These are phyloP conservation scores for Microctenopoma steveboyesi DNA, from an alignment of 2,797 vertebrate species.

Conservation along the genomic window DNA sequence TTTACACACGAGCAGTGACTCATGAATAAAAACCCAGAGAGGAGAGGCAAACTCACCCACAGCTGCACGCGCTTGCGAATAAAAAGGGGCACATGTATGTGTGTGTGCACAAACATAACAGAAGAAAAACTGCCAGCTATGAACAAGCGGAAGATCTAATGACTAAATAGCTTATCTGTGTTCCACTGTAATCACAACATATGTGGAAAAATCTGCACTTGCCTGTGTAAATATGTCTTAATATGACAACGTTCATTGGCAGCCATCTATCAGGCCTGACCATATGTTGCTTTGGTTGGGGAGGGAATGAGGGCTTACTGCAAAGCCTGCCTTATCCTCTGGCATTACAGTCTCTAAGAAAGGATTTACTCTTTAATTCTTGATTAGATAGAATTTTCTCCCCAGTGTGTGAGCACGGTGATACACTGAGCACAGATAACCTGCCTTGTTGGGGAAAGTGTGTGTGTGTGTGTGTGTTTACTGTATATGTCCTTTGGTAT, in stretches of 20 bases:
- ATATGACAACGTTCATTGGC: slow-evolving; percentile 72
- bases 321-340: slow-evolving; percentile 85
- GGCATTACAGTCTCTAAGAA: slow-evolving; percentile 86
- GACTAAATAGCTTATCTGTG: slow-evolving; percentile 1
- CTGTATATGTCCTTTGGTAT: slow-evolving; percentile 38
- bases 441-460: slow-evolving; percentile 45
- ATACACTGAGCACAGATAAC: slow-evolving; percentile 73
- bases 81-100: slow-evolving; percentile 30
- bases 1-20: slow-evolving; percentile 63
- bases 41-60: slow-evolving; percentile 46
- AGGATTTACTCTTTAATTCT: slow-evolving; percentile 88
- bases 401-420: slow-evolving; percentile 68
- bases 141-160: slow-evolving; percentile 26
- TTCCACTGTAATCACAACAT: slow-evolving; percentile 36
- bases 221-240: slow-evolving; percentile 66
- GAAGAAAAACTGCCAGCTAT: slow-evolving; percentile 11
- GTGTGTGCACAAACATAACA: slow-evolving; percentile 22
- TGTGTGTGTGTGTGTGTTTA: slow-evolving; percentile 24
- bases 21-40: slow-evolving; percentile 56
- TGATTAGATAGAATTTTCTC: slow-evolving; percentile 87
- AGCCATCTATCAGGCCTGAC: slow-evolving; percentile 76
- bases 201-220: slow-evolving; percentile 53
- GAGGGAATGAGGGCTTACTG: slow-evolving; percentile 78
- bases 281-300: slow-evolving; percentile 83
- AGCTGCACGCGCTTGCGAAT: slow-evolving; percentile 67